Base-by-base conservation (phyloP, 2,797 vertebrate genomes). In the Hoplostethus mediterraneus region DNA sequence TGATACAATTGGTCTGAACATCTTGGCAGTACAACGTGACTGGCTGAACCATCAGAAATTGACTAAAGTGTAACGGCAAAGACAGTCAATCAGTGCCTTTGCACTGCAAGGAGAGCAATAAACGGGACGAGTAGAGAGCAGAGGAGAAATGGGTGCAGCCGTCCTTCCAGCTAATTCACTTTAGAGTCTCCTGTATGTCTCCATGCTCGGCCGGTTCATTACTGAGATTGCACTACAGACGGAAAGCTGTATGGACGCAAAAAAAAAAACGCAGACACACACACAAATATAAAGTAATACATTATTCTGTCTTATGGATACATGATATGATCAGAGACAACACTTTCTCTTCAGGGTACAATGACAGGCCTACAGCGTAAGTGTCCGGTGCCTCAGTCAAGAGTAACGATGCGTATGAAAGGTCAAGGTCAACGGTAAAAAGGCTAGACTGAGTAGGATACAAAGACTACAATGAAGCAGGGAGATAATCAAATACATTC, bases 141-240 rank as follows among this genome's bases (percentile, higher is more conserved):
- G 59, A 75, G 44, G 28, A 54, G 56, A 21, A 56, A 3, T 28
- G 11, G 11, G 67, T 63, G 42, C 66, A 71, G 71, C 44, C 25
- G 55, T 58, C 71, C 64, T 64, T 74, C 69, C 57, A 58, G 28
- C 68, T 77, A 81, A 92, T 92, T 90, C 73, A 90, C 87, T 90
- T 80, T 56, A 63, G 42, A 51, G 48, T 81, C 75, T 79, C 65
- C 71, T 45, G 58, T 45, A 63, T 52, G 79, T 79, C 14, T 9
- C 14, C 8, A 11, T 10, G 56, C 36, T 16, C 21, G 70, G 44
- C 16, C 28, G 73, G 47, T 89, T 90, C 84, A 93, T 93, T 93
- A 94, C 73, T 64, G 87, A 87, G 82, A 91, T 87, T 90, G 88
- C 65, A 76, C 53, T 66, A 79, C 54, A 82, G 71, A 86, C 68